phyloP scores from a whole-genome alignment of 1,140 invertebrate genomes.

The Sycophila sp. region DNA sequence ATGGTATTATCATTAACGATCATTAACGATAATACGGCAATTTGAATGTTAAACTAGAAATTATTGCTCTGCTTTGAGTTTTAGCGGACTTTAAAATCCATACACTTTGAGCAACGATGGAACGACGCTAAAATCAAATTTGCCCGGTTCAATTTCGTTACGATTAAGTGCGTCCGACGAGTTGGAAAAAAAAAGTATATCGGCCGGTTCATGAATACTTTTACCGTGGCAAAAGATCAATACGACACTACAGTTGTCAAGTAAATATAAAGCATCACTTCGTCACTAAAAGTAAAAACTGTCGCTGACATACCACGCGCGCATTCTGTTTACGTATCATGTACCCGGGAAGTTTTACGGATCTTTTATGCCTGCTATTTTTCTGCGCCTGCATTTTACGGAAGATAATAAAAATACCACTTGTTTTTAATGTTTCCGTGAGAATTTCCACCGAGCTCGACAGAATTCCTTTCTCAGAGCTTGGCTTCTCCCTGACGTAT shows the following conservation, averaged over 20 bases:
- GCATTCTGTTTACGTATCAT: slow-evolving; percentile 26
- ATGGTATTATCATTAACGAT: no score
- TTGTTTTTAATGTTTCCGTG: slow-evolving; percentile 31
- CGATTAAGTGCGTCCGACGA: no score
- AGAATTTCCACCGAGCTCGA: slow-evolving; percentile 4
- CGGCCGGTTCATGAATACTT: no score
- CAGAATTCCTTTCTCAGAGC: background rate
- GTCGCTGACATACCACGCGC: background rate
- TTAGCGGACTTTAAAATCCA: no score
- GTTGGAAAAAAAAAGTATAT: background rate
- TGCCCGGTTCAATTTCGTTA: no score
- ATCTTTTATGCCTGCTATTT: slow-evolving; percentile 24
- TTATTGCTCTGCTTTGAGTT: no score
- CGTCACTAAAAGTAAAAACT: slow-evolving; percentile 13
- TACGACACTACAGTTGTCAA: background rate
- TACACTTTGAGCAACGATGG: no score
- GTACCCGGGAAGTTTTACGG: slow-evolving; percentile 27
- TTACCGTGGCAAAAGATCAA: no score
- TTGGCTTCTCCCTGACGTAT: no score
- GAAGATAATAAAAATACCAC: slow-evolving; percentile 35
- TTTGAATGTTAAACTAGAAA: no score
- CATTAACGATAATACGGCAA: no score
- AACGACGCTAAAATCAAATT: no score
- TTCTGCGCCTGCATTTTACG: slow-evolving; percentile 20
- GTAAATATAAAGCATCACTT: slow-evolving; percentile 18